A percentile compares a stretch with the other conserved stretches of the same genome.
These are phyloP conservation scores for Ellobium chinense DNA, from an alignment of 2,888 invertebrate genomes.

Conservation along the genomic window DNA sequence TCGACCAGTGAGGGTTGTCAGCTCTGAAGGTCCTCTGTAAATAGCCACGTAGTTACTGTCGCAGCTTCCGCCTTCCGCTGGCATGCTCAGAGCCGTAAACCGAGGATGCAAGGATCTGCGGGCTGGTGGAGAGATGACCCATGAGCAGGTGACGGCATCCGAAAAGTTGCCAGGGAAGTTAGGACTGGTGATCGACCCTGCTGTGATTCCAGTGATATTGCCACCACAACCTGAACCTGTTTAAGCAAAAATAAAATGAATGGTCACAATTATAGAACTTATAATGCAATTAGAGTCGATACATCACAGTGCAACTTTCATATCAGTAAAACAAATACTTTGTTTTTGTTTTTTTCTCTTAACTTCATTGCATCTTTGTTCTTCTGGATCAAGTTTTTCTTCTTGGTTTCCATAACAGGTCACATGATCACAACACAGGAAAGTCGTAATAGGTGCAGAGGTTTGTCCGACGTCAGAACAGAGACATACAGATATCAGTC, in stretches of 20 bases:
- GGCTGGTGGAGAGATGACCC: constrained; percentile 85
- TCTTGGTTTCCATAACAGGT: too few species aligned
- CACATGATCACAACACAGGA: too few species aligned
- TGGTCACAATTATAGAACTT: too few species aligned
- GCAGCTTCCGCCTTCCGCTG: constrained; percentile 56
- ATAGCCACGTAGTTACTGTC: constrained; percentile 62
- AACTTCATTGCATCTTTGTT: too few species aligned
- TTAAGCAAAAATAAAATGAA: neutral
- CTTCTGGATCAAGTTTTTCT: too few species aligned
- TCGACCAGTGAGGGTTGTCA: constrained; percentile 52
- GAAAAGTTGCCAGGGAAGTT: constrained; percentile 92
- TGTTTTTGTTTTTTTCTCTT: too few species aligned
- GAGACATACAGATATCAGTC: too few species aligned
- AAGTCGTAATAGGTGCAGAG: too few species aligned
- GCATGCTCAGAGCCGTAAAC: constrained; percentile 80
- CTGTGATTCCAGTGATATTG: constrained; percentile 80
- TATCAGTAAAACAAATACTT: neutral
- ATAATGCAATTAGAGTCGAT: neutral
- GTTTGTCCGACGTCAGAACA: too few species aligned
- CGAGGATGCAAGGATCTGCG: constrained; percentile 88
- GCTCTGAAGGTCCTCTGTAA: constrained; percentile 55
- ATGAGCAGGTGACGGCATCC: constrained; percentile 88
- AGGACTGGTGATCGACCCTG: constrained; percentile 90
- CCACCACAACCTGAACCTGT: constrained; percentile 83
- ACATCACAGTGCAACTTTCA: neutral